These are phyloP conservation scores for Muntiacus reevesi DNA, from an alignment of 2,113 vertebrate genomes.

Conservation along the genomic window DNA sequence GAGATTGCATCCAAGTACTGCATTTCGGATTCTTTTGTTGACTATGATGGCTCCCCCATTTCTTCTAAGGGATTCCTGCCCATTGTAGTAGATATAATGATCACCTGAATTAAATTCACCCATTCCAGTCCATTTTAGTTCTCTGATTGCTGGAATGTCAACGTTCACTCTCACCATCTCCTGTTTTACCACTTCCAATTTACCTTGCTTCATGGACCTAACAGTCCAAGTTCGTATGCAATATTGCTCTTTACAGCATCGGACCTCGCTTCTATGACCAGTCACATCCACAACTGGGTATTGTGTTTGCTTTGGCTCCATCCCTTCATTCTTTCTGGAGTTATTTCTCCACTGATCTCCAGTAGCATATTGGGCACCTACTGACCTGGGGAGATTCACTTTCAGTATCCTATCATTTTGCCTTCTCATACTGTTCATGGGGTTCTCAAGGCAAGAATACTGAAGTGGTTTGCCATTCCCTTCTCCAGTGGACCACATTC, in stretches of 20 bases:
- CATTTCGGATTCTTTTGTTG: neutral
- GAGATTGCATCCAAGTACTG: neutral
- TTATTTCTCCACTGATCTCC: neutral
- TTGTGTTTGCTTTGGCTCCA: neutral
- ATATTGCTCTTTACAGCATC: neutral
- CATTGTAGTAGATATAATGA: neutral
- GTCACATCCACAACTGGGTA: neutral
- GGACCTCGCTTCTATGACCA: neutral
- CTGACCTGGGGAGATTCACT: fast-evolving
- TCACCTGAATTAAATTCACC: neutral
- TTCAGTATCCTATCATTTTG: neutral
- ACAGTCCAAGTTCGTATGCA: neutral
- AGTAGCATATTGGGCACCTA: neutral
- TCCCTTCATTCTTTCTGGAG: neutral
- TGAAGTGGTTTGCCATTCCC: neutral
- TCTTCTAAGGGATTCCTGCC: neutral
- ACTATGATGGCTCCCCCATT: neutral
- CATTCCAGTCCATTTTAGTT: neutral
- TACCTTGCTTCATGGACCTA: neutral
- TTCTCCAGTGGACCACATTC: neutral
- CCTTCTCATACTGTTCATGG: neutral
- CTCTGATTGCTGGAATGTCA: fast-evolving
- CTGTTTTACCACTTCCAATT: neutral
- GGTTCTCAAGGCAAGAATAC: neutral
- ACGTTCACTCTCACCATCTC: neutral